phyloP scores from a whole-genome alignment of 1,140 invertebrate genomes.

The Leguminivora glycinivorella region DNA sequence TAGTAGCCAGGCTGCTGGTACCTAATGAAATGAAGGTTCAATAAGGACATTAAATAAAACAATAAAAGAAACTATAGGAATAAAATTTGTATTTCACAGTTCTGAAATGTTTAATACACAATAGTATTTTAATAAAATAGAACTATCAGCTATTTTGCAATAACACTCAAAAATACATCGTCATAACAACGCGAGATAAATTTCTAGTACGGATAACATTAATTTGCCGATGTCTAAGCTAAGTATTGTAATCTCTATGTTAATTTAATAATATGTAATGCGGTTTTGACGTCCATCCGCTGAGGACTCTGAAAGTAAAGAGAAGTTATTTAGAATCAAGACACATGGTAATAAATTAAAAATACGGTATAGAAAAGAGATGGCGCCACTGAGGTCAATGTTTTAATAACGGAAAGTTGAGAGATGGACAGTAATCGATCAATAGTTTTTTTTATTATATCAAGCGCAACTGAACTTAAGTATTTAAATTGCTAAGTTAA shows the following conservation, averaged over 20 bases:
- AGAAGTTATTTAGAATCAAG: no score
- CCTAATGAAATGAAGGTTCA: no score
- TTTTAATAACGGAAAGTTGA: no score
- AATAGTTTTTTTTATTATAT: no score
- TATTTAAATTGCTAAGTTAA: no score
- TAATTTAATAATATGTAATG: slow-evolving; percentile 33
- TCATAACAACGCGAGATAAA: slow-evolving; percentile 56
- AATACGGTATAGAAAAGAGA: no score
- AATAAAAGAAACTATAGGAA: slow-evolving; percentile 63
- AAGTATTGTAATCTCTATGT: slow-evolving; percentile 36
- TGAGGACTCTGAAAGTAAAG: slow-evolving; percentile 14
- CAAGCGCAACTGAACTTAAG: no score
- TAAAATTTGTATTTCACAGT: slow-evolving; percentile 75
- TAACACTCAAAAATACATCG: slow-evolving; percentile 75
- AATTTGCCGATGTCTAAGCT: slow-evolving; percentile 37
- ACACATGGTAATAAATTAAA: no score
- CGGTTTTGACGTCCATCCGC: slow-evolving; percentile 6
- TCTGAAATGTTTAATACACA: slow-evolving; percentile 70
- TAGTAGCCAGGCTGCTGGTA: no score
- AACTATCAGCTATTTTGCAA: slow-evolving; percentile 66
- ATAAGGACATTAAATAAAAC: slow-evolving; percentile 47
- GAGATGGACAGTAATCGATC: no score
- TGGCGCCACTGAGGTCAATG: no score
- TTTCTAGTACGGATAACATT: slow-evolving; percentile 47
- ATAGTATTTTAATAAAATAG: slow-evolving; percentile 74